Evolutionary conservation across 2,113 vertebrate species (phyloP).

Genomic region (Octodon degus): DNA sequence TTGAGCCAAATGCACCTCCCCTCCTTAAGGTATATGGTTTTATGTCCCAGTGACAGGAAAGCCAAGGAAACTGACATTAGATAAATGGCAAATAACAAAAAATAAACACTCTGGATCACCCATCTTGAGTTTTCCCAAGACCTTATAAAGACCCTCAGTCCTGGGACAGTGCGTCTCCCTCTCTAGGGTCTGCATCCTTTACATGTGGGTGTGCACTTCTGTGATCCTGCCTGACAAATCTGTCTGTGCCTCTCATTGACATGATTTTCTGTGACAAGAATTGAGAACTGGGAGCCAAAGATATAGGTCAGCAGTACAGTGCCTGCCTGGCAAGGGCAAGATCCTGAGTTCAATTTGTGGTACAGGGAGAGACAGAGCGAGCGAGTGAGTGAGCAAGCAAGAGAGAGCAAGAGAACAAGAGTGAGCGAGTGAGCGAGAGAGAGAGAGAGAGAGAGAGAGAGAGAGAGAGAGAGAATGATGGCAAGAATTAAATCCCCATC

Average conservation of each 20-base stretch:
- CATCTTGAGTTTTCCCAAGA: neutral
- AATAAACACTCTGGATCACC: neutral
- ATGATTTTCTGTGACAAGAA: neutral
- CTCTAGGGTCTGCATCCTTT: neutral
- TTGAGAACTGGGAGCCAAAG: neutral
- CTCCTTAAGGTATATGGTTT: neutral
- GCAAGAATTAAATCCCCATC: neutral
- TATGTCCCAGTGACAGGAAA: neutral
- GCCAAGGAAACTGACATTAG: neutral
- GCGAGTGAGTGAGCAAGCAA: no score
- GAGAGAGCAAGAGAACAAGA: no score
- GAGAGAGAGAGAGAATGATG: no score
- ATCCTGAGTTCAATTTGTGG: no score
- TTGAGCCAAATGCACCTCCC: neutral
- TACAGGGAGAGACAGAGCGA: no score
- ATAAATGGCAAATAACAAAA: neutral
- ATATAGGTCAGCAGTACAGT: no score
- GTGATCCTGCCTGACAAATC: neutral
- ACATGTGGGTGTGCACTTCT: neutral
- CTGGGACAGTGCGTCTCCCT: neutral
- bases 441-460: no score
- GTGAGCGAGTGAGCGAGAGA: no score
- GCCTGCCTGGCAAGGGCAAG: no score
- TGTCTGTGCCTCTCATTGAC: neutral
- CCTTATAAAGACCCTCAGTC: neutral